Base-by-base conservation (phyloP, 2,888 invertebrate genomes). In the Pterostichus madidus region DNA sequence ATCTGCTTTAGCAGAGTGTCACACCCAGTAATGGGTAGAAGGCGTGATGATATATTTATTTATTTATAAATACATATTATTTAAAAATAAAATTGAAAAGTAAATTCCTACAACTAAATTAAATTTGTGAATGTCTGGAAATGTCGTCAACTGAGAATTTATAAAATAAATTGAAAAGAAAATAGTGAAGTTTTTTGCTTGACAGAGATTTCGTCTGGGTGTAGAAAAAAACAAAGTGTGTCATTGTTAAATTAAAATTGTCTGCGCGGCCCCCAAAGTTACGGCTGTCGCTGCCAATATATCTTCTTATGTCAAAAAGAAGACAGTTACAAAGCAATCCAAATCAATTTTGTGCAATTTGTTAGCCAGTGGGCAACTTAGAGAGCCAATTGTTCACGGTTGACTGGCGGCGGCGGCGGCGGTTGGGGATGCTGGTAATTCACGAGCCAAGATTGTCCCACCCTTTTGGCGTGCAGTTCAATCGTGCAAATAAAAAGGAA, bases 261-360 rank as follows among this genome's bases (percentile, higher is more conserved):
- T 53, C 56, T 13, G 31, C 52, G 32, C 10, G 13, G 35, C 32
- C 15, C 5, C 13, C 32, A 64, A 15, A 39, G 56, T 53, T 10
- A 6, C 10, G 35, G 39, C 35, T 75, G 13, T 52, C 75, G 53
- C 76, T 44, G 56, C 39, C 76, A 76, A 76, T 76, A 76, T 56
- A 15, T 76, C 76, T 76, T 35, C 56, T 76, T 76, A 76, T 53
- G 76, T 76, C 76, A 76, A 76, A 76, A 76, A 76, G 76, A 52
- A 76, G 76, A 76, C 53, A 76, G 76, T 76, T 76, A 76, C 68
- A 71, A 71, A 71, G 68, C 68, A 84, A 84, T 85, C 84, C 84
- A 84, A 86, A 85, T 86, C 86, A 85, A 86, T 86, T 86, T 85
- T 84, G 84, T 83, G 79, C 85, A 85, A 85, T 85, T 78, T 56